Conservation (phyloP, 2,113 vertebrate species). For the Myotis brandtii region DNA sequence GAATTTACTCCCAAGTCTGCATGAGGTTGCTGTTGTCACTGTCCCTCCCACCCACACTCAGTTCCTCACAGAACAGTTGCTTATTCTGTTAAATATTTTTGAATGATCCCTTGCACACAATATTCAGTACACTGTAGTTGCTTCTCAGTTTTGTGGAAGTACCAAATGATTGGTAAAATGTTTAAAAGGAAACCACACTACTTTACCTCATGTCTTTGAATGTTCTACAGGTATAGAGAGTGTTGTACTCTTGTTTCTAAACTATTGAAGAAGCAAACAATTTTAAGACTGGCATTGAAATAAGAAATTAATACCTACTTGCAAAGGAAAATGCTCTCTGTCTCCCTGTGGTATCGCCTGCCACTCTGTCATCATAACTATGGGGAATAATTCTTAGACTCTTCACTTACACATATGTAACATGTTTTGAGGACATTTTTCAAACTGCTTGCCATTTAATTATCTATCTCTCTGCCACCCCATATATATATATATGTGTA, state of each 20-base stretch:
- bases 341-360: background rate
- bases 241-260: slow-evolving; percentile 36
- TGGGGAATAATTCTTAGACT: background rate
- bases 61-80: background rate
- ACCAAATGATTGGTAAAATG: background rate
- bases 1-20: background rate
- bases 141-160: slow-evolving; percentile 34
- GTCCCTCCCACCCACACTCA: background rate
- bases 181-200: background rate
- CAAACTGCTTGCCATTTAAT: background rate
- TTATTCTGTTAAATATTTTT: background rate
- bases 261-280: background rate
- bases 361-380: background rate
- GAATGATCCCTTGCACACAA: background rate
- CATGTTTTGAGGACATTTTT: background rate
- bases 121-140: background rate
- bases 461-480: background rate
- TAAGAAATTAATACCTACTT: background rate
- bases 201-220: background rate
- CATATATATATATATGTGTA: too few relatives aligned
- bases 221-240: background rate
- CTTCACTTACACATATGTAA: background rate
- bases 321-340: background rate
- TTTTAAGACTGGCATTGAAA: background rate
- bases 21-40: background rate